Conservation (phyloP, 2,888 invertebrate species). For the Rhodophaea formosa region DNA sequence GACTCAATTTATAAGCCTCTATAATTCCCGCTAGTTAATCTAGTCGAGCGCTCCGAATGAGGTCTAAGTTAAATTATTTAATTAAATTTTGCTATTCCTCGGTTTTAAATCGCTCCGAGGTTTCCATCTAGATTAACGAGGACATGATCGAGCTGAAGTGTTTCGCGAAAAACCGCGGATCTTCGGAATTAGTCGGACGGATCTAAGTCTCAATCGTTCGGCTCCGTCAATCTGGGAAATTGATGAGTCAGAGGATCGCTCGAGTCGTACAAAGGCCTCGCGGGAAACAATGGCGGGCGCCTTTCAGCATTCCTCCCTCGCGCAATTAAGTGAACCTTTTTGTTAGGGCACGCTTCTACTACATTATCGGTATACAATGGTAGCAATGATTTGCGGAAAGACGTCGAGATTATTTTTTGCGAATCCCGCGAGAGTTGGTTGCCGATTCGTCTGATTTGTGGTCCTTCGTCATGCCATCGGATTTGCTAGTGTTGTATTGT, state of each 20-base stretch:
- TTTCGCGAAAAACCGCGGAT: constrained; percentile 28
- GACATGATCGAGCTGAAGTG: constrained; percentile 34
- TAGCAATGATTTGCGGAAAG: constrained; percentile 76
- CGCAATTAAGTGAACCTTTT: constrained; percentile 78
- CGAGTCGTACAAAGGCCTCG: constrained; percentile 61
- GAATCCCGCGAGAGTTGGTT: constrained; percentile 46
- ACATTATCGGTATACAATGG: constrained; percentile 76
- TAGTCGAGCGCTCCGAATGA: constrained; percentile 11
- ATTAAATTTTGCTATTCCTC: constrained; percentile 16
- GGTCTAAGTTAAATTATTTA: constrained; percentile 11
- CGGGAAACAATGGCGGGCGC: constrained; percentile 69
- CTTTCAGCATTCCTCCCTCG: constrained; percentile 68
- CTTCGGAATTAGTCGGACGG: constrained; percentile 33
- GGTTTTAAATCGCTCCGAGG: constrained; percentile 11
- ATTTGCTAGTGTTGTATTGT: constrained; percentile 55
- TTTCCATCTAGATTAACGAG: constrained; percentile 45
- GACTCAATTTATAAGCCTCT: constrained; percentile 51
- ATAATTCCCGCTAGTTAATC: constrained; percentile 34
- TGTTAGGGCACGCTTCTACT: constrained; percentile 66
- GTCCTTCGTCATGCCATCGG: constrained; percentile 60
- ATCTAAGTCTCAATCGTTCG: constrained; percentile 59
- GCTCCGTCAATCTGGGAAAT: constrained; percentile 64
- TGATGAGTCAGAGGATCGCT: constrained; percentile 71
- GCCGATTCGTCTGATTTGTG: constrained; percentile 62
- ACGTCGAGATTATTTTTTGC: constrained; percentile 62